Evolutionary conservation across 2,113 vertebrate genomes (phyloP).

Genomic region (Seriola dumerili): DNA sequence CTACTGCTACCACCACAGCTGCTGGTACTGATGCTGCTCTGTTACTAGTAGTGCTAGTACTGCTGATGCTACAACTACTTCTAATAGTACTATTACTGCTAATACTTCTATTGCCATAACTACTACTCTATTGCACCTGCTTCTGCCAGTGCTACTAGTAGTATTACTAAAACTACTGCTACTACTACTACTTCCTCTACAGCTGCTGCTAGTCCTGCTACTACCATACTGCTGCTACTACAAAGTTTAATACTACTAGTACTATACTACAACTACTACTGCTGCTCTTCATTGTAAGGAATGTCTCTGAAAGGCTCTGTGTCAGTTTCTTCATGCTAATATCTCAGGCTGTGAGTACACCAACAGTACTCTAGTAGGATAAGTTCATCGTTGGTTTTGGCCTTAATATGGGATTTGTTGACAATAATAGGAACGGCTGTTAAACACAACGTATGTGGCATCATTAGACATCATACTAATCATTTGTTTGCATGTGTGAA

Average conservation of each 20-base stretch:
- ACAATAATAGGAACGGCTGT: background rate
- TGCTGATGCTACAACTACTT: background rate
- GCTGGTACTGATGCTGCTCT: background rate
- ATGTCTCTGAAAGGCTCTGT: background rate
- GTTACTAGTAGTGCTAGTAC: background rate
- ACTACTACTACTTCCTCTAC: too few species aligned
- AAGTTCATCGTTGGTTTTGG: background rate
- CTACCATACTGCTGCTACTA: too few species aligned
- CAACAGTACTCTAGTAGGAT: too few species aligned
- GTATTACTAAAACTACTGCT: background rate
- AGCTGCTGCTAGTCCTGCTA: too few species aligned
- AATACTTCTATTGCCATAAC: background rate
- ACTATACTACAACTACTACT: too few species aligned
- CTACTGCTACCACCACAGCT: background rate
- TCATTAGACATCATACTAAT: background rate
- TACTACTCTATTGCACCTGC: background rate
- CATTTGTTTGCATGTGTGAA: constrained; percentile 7
- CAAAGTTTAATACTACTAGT: too few species aligned
- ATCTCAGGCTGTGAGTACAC: too few species aligned
- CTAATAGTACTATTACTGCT: background rate
- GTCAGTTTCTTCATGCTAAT: background rate
- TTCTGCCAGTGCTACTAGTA: background rate
- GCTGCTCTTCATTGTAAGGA: background rate
- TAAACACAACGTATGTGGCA: background rate
- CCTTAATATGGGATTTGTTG: background rate